These are phyloP conservation scores for Hydropsyche tenuis DNA, from an alignment of 1,140 invertebrate species.

Conservation along the genomic window DNA sequence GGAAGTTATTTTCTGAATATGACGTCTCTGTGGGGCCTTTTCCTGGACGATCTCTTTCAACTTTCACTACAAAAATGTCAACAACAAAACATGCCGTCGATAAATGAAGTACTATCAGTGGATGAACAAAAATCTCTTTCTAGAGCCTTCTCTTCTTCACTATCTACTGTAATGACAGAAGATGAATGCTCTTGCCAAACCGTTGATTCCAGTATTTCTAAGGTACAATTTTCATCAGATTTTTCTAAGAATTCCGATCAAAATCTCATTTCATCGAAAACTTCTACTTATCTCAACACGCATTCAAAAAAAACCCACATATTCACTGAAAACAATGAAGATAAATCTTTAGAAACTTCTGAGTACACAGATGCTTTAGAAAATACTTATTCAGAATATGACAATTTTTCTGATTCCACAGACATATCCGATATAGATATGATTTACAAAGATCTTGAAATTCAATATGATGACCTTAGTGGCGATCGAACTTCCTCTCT, in stretches of 20 bases:
- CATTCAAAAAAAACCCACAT: neutral
- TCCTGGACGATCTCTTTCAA: slow-evolving; percentile 57
- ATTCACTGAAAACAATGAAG: slow-evolving; percentile 13
- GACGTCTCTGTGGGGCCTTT: slow-evolving; percentile 62
- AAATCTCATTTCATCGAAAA: neutral
- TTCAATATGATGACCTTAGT: neutral
- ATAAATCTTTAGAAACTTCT: slow-evolving; percentile 22
- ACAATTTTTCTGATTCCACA: neutral
- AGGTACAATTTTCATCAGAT: slow-evolving; percentile 36
- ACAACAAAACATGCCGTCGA: slow-evolving; percentile 47
- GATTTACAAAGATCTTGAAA: neutral
- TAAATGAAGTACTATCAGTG: slow-evolving; percentile 32
- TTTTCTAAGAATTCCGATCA: neutral
- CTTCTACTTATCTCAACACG: no score
- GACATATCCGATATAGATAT: neutral
- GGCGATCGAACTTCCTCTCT: neutral
- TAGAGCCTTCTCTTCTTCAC: slow-evolving; percentile 31
- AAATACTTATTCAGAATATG: neutral
- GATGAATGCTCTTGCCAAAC: slow-evolving; percentile 46
- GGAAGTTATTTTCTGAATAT: slow-evolving; percentile 65
- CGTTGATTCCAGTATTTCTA: slow-evolving; percentile 8
- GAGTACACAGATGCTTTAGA: slow-evolving; percentile 29
- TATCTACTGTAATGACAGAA: slow-evolving; percentile 43
- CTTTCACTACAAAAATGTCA: slow-evolving; percentile 57
- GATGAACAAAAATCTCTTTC: slow-evolving; percentile 14